Evolutionary conservation across 2,797 vertebrate genomes (phyloP), one percentile per base, ranked within the genome.

Genomic region (Lateolabrax maculatus): DNA sequence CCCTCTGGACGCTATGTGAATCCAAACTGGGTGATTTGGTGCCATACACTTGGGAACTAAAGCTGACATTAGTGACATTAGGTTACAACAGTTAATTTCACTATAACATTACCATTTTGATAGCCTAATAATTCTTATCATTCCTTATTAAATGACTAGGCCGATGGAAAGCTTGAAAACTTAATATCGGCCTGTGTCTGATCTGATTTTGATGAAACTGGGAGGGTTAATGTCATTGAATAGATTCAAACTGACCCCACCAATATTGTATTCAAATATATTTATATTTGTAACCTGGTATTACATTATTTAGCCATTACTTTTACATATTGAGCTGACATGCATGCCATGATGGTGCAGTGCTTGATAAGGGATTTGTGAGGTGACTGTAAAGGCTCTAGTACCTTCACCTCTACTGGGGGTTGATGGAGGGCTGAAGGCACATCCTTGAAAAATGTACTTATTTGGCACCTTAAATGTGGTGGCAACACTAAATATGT

Each of bases 1-100:
- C 4, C 25, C 62, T 52, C 49, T 69, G 25, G n/a, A 75, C 21
- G 68, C 31, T 62, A 51, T 37, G 52, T 57, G 68, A 72, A 69
- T 66, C 46, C 31, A 66, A 77, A 79, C 55, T 25, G 37, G 15
- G 21, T 16, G 11, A 15, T n/a, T 49, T 68, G 25, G 37, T 65
- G 37, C 56, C n/a, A 34, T 44, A 51, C 53, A 61, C 43, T 39
- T 29, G 1, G 41, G 41, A 69, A 73, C 34, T 6, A 34, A 4
- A 4, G 37, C 31, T 66, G 53, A 39, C 52, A 62, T 43, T 18
- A 41, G 9, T 56, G 19, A 53, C 46, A n/a, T 5, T n/a, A 15
- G 37, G 25, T 78, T 57, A 52, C 11, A 55, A 43, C 27, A 21
- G 11, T 44, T 48, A 0, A 61, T 62, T 72, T 41, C 21, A 44